These are phyloP conservation scores for Ceratina japonica DNA, from an alignment of 1,140 invertebrate genomes.

Conservation along the genomic window DNA sequence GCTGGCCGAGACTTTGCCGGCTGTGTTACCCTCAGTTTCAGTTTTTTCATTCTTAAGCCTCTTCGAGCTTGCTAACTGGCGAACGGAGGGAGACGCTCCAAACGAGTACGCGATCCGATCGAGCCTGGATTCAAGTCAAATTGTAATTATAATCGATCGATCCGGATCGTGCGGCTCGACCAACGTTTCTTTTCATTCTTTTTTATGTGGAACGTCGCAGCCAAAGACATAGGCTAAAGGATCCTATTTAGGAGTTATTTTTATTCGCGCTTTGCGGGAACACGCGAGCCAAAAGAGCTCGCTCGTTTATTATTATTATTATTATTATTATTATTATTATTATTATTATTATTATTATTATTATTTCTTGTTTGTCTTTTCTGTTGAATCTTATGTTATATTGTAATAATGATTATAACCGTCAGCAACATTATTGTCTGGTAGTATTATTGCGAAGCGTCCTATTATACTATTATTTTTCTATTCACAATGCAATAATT, in stretches of 20 bases:
- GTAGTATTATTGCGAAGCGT: slow-evolving; percentile 38
- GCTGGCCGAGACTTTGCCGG: background rate
- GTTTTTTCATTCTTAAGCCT: background rate
- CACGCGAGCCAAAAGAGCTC: slow-evolving; percentile 24
- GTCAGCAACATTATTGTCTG: slow-evolving; percentile 24
- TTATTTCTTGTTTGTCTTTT: slow-evolving; percentile 38
- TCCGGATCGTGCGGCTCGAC: slow-evolving; percentile 23
- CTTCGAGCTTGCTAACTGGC: background rate
- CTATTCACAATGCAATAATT: slow-evolving; percentile 32
- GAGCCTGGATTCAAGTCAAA: slow-evolving; percentile 40
- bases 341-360: slow-evolving; percentile 17
- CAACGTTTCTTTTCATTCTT: background rate
- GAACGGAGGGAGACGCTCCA: slow-evolving; percentile 3
- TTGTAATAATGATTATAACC: slow-evolving; percentile 46
- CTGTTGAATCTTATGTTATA: slow-evolving; percentile 38
- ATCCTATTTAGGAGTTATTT: slow-evolving; percentile 40
- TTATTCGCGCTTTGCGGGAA: slow-evolving; percentile 36
- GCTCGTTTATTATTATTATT: slow-evolving; percentile 42
- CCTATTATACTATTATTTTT: slow-evolving; percentile 18
- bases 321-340: slow-evolving; percentile 31
- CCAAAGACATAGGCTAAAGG: slow-evolving; percentile 32
- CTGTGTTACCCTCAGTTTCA: background rate
- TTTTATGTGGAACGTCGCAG: slow-evolving; percentile 45
- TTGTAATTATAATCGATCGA: slow-evolving; percentile 42
- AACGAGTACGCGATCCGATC: slow-evolving; percentile 26